Evolutionary conservation across 2,797 vertebrate species (phyloP).

Genomic region (Kryptopterus vitreolus): DNA sequence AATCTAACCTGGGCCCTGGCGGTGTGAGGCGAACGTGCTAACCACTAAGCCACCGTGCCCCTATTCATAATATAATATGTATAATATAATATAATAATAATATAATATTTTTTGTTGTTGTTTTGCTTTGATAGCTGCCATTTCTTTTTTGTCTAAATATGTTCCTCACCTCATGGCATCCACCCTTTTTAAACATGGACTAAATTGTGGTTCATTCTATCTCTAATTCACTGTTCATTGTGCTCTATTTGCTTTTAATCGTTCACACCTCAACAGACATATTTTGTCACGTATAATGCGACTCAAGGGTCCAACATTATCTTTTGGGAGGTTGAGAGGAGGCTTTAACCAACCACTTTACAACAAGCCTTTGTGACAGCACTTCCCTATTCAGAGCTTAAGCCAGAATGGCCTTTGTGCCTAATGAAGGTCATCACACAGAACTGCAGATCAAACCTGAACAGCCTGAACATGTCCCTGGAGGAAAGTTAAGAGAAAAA

Average conservation of each 20-base stretch:
- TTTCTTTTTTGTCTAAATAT: background rate
- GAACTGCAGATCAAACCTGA: conserved; percentile 28
- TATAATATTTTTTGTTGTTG: background rate
- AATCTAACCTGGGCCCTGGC: no score
- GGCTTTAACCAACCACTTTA: conserved; percentile 18
- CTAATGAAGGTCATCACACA: conserved; percentile 40
- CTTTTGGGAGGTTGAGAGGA: conserved; percentile 8
- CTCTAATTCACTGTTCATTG: background rate
- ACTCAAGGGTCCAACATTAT: conserved; percentile 20
- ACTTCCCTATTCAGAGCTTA: conserved; percentile 23
- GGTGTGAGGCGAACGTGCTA: no score
- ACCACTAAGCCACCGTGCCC: no score
- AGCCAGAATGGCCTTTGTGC: conserved; percentile 22
- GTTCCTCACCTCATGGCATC: background rate
- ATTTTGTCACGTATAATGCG: conserved; percentile 20
- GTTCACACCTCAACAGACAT: conserved; percentile 1
- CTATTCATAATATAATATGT: no score
- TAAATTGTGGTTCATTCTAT: background rate
- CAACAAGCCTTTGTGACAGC: conserved; percentile 27
- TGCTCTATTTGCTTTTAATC: background rate
- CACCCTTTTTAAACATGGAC: background rate
- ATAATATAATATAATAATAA: no score
- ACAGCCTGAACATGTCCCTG: conserved; percentile 22
- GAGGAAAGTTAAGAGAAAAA: conserved; percentile 17
- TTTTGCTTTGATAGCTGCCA: background rate